Evolutionary conservation across 2,797 vertebrate species (phyloP).

Genomic region (Tympanoctomys barrerae): DNA sequence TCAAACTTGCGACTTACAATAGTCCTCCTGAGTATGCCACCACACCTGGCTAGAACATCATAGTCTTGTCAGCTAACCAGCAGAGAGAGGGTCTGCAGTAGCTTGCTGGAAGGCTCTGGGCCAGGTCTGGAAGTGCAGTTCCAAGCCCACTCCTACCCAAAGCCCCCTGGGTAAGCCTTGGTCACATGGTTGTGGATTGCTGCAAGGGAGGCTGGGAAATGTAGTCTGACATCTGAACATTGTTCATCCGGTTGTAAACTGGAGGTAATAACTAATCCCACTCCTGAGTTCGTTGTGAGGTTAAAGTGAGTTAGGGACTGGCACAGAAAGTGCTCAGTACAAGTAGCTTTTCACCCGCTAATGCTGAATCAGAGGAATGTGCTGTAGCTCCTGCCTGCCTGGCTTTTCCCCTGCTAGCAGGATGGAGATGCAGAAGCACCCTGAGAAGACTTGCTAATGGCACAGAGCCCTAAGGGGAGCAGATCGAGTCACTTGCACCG

Average conservation of each 20-base stretch:
- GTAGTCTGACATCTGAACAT: not conserved
- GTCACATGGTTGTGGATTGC: not conserved
- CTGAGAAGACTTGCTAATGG: slow-evolving; percentile 49
- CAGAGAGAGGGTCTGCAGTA: not conserved
- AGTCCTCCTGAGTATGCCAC: too few species aligned
- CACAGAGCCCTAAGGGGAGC: slow-evolving; percentile 21
- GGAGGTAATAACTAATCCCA: not conserved
- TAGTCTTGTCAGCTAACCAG: not conserved
- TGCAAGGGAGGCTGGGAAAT: slow-evolving; percentile 25
- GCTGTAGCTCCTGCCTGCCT: not conserved
- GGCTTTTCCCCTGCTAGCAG: not conserved
- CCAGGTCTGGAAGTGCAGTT: not conserved
- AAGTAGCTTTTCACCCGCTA: not conserved
- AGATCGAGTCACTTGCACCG: not conserved
- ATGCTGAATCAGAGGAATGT: slow-evolving; percentile 4
- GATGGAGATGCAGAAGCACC: slow-evolving; percentile 35
- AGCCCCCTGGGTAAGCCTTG: not conserved
- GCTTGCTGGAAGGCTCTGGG: not conserved
- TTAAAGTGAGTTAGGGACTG: slow-evolving; percentile 10
- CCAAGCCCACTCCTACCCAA: not conserved
- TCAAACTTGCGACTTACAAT: too few species aligned
- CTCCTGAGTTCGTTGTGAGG: not conserved
- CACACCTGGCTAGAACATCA: not conserved
- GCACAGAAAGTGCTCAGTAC: not conserved
- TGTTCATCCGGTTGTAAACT: not conserved